Base-by-base conservation (phyloP, 2,888 invertebrate species). In the Oeneis ivallda region DNA sequence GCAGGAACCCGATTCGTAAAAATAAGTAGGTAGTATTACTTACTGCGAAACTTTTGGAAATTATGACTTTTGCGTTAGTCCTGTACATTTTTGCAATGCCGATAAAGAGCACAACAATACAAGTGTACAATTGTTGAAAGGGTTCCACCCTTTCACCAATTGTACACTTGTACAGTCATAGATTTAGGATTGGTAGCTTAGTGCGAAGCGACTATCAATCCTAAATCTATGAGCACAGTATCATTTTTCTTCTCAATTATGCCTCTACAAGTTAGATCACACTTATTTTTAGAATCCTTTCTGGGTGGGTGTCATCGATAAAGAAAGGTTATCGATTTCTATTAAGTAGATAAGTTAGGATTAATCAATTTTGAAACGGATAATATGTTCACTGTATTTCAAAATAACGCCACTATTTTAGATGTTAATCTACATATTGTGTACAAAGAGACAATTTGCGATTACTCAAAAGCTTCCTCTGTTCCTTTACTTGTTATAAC, bases 281-380 rank as follows among this genome's bases (percentile, higher is more conserved):
- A 8, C 4, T 19, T 50, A 50, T 60, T 49, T 59, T 15, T 19
- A 60, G 37, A 15, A 11, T 58, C 15, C 54, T 41, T 57, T 17
- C 17, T 62, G 58, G 50, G 32, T 53, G 66, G 62, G 45, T 37
- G 37, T 52, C 15, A 62, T 19, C 45, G 62, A 66, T 66, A 50
- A 66, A 59, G 41, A 50, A 7, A 53, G 67, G 64, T 67, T 64
- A 67, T 67, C 61, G n/a, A 57, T 61, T 60, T 50, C 32, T 4
- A 62, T 56, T 57, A 47, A 57, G 39, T 26, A 47, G 56, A 67
- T 43, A 63, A 61, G 37, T 64, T n/a, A n/a, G n/a, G n/a, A n/a
- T n/a, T 57, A 60, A 64, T 67, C 53, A n/a, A 5, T 32, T 17
- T 15, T 37, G 10, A 37, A 3, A 54, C 11, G 39, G 47, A 47